Base-by-base conservation (phyloP, 1,140 invertebrate genomes). In the Mizuhopecten yessoensis region DNA sequence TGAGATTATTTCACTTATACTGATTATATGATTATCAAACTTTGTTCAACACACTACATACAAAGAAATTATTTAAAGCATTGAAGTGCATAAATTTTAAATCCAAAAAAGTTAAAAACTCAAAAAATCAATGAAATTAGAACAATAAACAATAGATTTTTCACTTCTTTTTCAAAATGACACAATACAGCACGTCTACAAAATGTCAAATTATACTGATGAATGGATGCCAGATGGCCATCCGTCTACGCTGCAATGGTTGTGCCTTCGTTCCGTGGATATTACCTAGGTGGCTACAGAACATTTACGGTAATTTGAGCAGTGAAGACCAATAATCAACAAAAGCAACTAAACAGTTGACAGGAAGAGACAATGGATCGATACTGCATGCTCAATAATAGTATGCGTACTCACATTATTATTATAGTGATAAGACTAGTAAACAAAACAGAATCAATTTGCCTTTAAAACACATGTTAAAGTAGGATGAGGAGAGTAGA, bases 371-470 rank as follows among this genome's bases (percentile, higher is more conserved):
- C 57, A 75, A 75, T 75, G 57, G 57, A 75, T 75, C 57, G 57
- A 75, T 75, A 75, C 34, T n/a, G 34, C 90, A 91, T 91, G 90
- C 90, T 88, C 88, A 86, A 91, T 87, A 42, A 89, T 42, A n/a
- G 87, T 75, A 86, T 89, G 49, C 34, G 91, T 92, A 92, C 91
- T 92, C 91, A 92, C 91, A 92, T 92, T 89, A 92, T 92, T 89
- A 92, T 86, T 89, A 92, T 90, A 88, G 91, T 90, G 91, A 92
- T 87, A 90, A 92, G 91, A 92, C 91, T 92, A 90, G 34, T 87
- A 90, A 87, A 89, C 86, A 91, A 34, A 91, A 86, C 88, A 88
- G 36, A 88, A 91, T 42, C 33, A 34, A 88, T 34, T 75, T 17
- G 57, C 57, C 57, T 75, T 75, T 75, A 75, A 75, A 75, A 75